A percentile compares a stretch with the other conserved stretches of the same genome.
phyloP scores from a whole-genome alignment of 2,113 vertebrate species.

The Ciconia stormi region DNA sequence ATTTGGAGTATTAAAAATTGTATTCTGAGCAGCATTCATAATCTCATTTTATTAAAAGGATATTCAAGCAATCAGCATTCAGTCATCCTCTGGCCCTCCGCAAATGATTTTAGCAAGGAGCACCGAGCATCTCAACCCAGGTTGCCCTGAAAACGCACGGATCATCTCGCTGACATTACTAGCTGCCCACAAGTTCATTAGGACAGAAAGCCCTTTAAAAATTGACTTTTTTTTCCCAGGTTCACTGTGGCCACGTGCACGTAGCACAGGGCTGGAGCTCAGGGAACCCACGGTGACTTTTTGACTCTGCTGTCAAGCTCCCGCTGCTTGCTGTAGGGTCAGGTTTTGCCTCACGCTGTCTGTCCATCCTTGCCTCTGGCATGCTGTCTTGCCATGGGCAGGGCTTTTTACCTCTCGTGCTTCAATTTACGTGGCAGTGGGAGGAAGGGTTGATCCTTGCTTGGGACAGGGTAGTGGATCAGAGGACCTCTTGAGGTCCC shows the following conservation, averaged over 20 bases:
- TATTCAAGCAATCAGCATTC: neutral
- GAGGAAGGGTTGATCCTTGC: neutral
- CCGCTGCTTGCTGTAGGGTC: neutral
- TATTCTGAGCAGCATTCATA: neutral
- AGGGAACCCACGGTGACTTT: neutral
- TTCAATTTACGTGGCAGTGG: neutral
- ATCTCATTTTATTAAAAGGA: neutral
- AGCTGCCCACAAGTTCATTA: neutral
- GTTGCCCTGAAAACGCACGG: neutral
- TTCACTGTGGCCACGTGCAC: fast-evolving
- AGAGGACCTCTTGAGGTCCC: neutral
- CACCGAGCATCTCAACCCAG: neutral
- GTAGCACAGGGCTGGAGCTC: neutral
- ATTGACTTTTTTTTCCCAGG: neutral
- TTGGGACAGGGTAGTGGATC: neutral
- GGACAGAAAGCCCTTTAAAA: neutral
- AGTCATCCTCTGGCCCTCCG: neutral
- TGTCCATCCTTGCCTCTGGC: neutral
- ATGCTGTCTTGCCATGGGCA: neutral
- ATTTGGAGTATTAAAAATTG: neutral
- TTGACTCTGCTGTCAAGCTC: neutral
- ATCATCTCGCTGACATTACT: neutral
- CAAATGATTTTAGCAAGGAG: neutral
- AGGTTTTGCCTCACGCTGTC: neutral
- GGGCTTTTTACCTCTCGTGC: neutral